Evolutionary conservation across 1,140 invertebrate genomes (phyloP), one percentile per base, ranked within the genome.

Genomic region (Atta cephalotes): DNA sequence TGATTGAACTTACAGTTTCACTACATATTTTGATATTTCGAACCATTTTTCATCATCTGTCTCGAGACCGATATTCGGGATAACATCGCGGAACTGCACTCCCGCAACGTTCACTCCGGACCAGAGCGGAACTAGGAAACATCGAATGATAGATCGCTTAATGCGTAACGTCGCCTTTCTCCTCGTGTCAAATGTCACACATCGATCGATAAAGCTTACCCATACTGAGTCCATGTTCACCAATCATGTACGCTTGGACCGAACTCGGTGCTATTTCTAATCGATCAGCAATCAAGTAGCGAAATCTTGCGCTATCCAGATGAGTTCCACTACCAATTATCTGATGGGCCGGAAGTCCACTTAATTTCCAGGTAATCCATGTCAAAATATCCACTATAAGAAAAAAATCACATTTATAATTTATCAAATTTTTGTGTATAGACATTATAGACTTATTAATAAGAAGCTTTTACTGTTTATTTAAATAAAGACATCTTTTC

Each of bases 361-460:
- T 97, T 53, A 97, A 72, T 91, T 97, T 97, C 97, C 97, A 97
- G 10, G 96, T 96, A 16, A 97, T 93, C 94, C 97, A 97, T 21
- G 96, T 94, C 89, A 97, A 89, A 89, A 97, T 95, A 93, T 97
- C 97, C 76, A 97, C 97, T 96, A 62, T 14, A 86, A 65, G 78
- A 53, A 31, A 63, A 25, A 53, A 89, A 39, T 79, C 31, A n/a
- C 45, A 39, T 88, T 79, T 77, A 28, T 16, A 35, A n/a, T 58
- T 3, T n/a, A 5, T 68, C 10, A 25, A 72, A 72, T 72, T 72
- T 66, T 51, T 9, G 3, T 6, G 5, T 39, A 14, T 6, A 14
- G 7, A 25, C 25, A 25, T 25, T 25, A 25, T 25, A 25, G 25
- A 25, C 25, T 25, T 31, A 39, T 39, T 39, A 65, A 63, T 31